Evolutionary conservation across 2,113 vertebrate species (phyloP).

Genomic region (Peromyscus polionotus): DNA sequence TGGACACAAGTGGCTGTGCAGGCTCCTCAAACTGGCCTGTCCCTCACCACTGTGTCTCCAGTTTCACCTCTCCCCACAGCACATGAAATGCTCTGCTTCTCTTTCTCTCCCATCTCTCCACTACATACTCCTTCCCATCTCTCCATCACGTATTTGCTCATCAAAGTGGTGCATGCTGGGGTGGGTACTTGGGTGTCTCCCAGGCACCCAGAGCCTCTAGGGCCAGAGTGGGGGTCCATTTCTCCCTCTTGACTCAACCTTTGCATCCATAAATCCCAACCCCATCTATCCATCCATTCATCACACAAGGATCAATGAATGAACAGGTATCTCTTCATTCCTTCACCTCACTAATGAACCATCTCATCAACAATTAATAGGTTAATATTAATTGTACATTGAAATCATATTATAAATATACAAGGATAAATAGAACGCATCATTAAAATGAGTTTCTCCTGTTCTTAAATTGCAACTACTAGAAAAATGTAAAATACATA

Average conservation of each 20-base stretch:
- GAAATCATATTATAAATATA: constrained; percentile 7
- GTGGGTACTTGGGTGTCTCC: not conserved
- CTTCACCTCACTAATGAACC: not conserved
- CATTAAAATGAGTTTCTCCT: not conserved
- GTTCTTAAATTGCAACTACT: not conserved
- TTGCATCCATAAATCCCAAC: not conserved
- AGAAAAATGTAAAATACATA: not conserved
- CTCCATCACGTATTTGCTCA: not conserved
- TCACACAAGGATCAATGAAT: not conserved
- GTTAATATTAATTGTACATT: not conserved
- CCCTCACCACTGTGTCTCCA: not conserved
- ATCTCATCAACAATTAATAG: not conserved
- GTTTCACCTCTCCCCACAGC: not conserved
- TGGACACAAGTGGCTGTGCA: not conserved
- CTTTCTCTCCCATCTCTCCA: not conserved
- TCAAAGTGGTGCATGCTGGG: not conserved
- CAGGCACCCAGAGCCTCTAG: not conserved
- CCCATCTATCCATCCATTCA: not conserved
- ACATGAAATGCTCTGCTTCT: not conserved
- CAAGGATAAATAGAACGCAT: constrained; percentile 5
- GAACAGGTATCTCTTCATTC: not conserved
- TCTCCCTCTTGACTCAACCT: not conserved
- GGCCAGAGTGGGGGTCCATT: not conserved
- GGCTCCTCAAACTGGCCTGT: not conserved
- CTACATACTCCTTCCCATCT: too few relatives aligned